These are phyloP conservation scores for Scaptodrosophila latifasciaeformis DNA, from an alignment of 2,888 invertebrate genomes.

Conservation along the genomic window DNA sequence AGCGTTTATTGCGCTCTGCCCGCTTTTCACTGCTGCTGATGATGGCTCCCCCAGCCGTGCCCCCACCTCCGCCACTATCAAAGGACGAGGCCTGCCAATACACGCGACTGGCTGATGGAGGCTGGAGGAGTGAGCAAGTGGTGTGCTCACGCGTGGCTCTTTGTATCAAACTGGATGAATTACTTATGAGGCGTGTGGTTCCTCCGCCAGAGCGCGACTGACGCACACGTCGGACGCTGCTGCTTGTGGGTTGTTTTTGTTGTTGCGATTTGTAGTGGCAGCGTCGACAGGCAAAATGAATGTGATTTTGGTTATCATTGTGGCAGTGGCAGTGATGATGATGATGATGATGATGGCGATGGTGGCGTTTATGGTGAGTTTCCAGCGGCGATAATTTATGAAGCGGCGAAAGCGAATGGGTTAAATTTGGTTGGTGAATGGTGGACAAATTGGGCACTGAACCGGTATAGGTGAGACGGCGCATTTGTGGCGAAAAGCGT, in stretches of 20 bases:
- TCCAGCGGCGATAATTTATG: constrained; percentile 71
- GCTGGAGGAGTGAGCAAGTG: constrained; percentile 77
- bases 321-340: constrained; percentile 35
- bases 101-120: constrained; percentile 77
- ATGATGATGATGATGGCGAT: constrained; percentile 37
- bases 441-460: constrained; percentile 78
- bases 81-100: constrained; percentile 87
- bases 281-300: not conserved
- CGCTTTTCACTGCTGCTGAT: constrained; percentile 59
- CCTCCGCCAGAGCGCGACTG: constrained; percentile 23
- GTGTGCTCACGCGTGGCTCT: constrained; percentile 73
- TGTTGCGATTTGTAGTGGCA: constrained; percentile 14
- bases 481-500: constrained; percentile 71
- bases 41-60: constrained; percentile 41
- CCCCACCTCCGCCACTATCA: constrained; percentile 77
- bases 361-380: constrained; percentile 66
- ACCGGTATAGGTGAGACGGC: constrained; percentile 76
- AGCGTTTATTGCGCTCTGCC: constrained; percentile 78
- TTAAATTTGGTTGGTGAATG: no score
- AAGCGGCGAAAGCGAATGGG: constrained; percentile 35
- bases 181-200: constrained; percentile 68
- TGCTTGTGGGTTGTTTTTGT: constrained; percentile 40
- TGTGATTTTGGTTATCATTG: constrained; percentile 36
- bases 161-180: constrained; percentile 70
- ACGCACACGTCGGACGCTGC: constrained; percentile 65